These are phyloP conservation scores for Onychomys arenicola DNA, from an alignment of 2,797 vertebrate species.

Conservation along the genomic window DNA sequence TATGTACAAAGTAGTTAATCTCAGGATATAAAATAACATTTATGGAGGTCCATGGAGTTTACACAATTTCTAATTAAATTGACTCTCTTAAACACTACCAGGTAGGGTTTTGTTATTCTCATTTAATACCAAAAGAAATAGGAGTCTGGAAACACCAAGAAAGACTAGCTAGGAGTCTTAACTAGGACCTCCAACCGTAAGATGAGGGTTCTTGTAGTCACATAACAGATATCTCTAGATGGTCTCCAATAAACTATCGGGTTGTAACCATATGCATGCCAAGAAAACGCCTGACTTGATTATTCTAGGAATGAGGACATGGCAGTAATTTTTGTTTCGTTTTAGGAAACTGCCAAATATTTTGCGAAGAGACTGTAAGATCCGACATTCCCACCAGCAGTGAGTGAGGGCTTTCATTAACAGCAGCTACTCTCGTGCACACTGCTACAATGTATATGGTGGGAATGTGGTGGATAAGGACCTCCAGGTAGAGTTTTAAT, in stretches of 20 bases:
- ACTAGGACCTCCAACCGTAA: not conserved
- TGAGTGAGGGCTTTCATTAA: not conserved
- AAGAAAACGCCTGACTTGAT: not conserved
- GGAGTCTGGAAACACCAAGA: not conserved
- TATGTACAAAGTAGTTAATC: not conserved
- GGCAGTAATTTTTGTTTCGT: not conserved
- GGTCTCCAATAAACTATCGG: not conserved
- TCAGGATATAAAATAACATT: not conserved
- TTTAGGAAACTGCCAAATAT: constrained; percentile 9
- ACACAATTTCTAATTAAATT: not conserved
- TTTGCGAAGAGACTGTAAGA: not conserved
- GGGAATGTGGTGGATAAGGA: not conserved
- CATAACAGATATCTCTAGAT: not conserved
- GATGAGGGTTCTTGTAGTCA: not conserved
- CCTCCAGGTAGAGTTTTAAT: not conserved
- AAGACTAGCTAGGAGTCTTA: not conserved
- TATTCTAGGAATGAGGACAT: constrained; percentile 4
- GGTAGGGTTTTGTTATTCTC: not conserved
- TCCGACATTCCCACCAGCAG: not conserved
- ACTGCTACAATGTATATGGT: not conserved
- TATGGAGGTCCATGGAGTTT: not conserved
- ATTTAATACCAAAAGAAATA: not conserved
- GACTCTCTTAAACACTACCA: not conserved
- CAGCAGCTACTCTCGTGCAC: not conserved
- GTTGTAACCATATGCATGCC: not conserved